Evolutionary conservation across 2,888 invertebrate genomes (phyloP).

Genomic region (Hybos culiciformis): DNA sequence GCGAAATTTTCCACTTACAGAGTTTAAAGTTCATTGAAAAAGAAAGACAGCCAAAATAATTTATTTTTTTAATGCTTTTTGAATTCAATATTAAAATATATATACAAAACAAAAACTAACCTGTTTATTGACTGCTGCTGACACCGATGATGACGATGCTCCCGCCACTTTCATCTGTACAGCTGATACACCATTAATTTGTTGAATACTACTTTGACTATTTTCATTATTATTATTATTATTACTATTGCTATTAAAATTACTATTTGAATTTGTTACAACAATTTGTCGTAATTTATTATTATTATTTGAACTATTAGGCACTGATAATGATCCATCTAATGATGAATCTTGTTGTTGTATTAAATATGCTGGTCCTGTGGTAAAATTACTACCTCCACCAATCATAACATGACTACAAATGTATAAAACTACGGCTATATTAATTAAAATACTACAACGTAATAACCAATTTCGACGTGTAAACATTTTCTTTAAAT

Average conservation of each 20-base stretch:
- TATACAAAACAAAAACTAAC: no score
- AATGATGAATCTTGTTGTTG: constrained; percentile 24
- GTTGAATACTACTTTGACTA: no score
- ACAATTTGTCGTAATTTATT: neutral
- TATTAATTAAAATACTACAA: constrained; percentile 59
- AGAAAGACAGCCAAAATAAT: no score
- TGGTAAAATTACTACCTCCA: constrained; percentile 30
- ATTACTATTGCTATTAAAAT: neutral
- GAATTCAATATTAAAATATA: no score
- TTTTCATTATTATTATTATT: neutral
- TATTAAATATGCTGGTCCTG: constrained; percentile 27
- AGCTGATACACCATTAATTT: constrained; percentile 15
- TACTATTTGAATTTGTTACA: neutral
- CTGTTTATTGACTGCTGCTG: no score
- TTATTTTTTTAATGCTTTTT: no score
- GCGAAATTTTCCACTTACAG: no score
- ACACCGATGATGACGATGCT: no score
- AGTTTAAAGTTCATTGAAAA: no score
- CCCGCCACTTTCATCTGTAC: constrained; percentile 3
- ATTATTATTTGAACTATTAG: constrained; percentile 1
- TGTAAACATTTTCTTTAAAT: constrained; percentile 33
- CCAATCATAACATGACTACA: constrained; percentile 48
- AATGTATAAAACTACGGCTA: constrained; percentile 56
- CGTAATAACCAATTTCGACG: constrained; percentile 58
- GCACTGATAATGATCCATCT: constrained; percentile 12